Evolutionary conservation across 2,113 vertebrate genomes (phyloP).

Genomic region (Mus spicilegus): DNA sequence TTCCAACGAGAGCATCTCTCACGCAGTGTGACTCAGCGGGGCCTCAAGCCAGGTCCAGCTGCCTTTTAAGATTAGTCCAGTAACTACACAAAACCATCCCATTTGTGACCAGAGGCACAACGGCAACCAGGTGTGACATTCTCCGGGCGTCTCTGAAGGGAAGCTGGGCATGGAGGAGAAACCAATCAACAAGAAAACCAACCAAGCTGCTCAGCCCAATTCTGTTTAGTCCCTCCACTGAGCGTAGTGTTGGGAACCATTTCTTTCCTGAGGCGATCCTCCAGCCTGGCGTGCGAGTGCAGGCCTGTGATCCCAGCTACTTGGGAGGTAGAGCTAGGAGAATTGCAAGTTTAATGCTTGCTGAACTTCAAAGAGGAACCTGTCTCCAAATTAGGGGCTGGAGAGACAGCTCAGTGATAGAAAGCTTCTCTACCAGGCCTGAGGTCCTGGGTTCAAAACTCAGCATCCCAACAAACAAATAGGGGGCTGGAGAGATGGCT

Average conservation of each 20-base stretch:
- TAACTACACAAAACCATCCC: background rate
- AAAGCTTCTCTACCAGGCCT: background rate
- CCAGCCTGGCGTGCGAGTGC: background rate
- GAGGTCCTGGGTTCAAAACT: background rate
- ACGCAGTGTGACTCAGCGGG: background rate
- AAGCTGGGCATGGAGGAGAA: background rate
- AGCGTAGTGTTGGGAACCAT: background rate
- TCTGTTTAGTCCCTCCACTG: no score
- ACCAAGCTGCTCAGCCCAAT: background rate
- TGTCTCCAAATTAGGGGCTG: background rate
- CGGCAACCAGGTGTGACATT: background rate
- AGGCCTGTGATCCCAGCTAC: background rate
- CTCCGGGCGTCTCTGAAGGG: background rate
- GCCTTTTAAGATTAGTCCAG: slow-evolving; percentile 21
- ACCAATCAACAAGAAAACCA: background rate
- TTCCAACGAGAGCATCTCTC: background rate
- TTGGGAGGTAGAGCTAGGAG: background rate
- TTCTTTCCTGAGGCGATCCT: background rate
- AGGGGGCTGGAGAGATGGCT: background rate
- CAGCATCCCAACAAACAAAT: background rate
- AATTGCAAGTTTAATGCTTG: background rate
- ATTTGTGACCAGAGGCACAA: background rate
- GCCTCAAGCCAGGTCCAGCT: slow-evolving; percentile 15
- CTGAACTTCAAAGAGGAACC: background rate
- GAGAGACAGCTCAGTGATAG: background rate